Conservation (phyloP, 2,888 invertebrate species). For the Gymnosoma rotundatum region DNA sequence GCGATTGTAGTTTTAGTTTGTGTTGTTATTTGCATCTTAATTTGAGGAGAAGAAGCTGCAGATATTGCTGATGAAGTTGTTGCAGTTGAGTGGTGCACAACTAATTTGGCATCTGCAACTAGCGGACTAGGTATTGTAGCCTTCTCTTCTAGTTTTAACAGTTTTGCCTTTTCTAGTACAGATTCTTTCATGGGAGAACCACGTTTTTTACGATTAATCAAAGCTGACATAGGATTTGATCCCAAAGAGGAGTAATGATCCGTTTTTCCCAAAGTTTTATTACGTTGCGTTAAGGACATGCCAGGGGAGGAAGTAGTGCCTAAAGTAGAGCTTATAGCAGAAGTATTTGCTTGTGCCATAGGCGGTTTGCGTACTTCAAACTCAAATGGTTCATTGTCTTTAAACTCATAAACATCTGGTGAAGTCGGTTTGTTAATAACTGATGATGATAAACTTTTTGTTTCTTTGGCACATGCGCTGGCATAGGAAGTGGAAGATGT, state of each 20-base stretch:
- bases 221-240: slow-evolving; percentile 65
- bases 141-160: slow-evolving; percentile 73
- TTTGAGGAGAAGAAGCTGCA: slow-evolving; percentile 19
- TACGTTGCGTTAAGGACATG: slow-evolving; percentile 22
- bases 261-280: slow-evolving; percentile 40
- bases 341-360: slow-evolving; percentile 58
- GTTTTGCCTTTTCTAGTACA: slow-evolving; percentile 75
- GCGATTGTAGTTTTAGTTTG: slow-evolving; percentile 53
- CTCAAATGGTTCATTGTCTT: slow-evolving; percentile 94
- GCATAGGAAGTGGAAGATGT: slow-evolving; percentile 63
- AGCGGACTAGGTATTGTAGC: slow-evolving; percentile 43
- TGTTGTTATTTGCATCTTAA: slow-evolving; percentile 19
- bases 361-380: slow-evolving; percentile 86
- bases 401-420: slow-evolving; percentile 92
- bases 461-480: slow-evolving; percentile 53
- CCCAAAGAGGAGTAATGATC: slow-evolving; percentile 57
- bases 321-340: slow-evolving; percentile 51
- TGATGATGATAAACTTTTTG: slow-evolving; percentile 31
- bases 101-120: slow-evolving; percentile 70
- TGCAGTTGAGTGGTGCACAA: slow-evolving; percentile 48
- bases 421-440: slow-evolving; percentile 69
- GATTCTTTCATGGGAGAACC: slow-evolving; percentile 79
- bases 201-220: slow-evolving; percentile 76
- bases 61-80: slow-evolving; percentile 28
- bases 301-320: slow-evolving; percentile 14